Evolutionary conservation across 2,888 invertebrate genomes (phyloP).

Genomic region (Elegia similella): DNA sequence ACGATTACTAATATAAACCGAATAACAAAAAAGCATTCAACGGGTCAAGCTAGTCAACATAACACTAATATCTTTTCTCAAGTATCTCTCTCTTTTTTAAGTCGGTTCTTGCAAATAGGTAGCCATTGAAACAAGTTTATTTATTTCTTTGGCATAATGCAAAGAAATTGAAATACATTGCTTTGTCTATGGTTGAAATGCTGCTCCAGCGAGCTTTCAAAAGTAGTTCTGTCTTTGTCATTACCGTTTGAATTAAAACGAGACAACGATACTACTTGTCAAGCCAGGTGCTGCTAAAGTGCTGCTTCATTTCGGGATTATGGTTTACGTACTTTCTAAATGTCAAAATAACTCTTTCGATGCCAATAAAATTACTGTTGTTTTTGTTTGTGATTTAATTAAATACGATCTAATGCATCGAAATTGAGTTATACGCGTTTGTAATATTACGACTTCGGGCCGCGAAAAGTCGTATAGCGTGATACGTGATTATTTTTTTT

Average conservation of each 20-base stretch:
- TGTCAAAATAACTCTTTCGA: constrained; percentile 73
- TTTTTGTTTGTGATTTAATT: constrained; percentile 50
- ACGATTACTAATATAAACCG: too few species aligned
- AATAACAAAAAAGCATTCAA: too few species aligned
- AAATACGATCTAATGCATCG: constrained; percentile 45
- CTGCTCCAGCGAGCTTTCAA: not conserved
- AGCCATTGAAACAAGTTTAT: too few species aligned
- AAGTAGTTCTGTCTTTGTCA: not conserved
- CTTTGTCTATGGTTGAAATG: not conserved
- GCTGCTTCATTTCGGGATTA: not conserved
- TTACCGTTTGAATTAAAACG: not conserved
- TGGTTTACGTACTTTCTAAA: constrained; percentile 35
- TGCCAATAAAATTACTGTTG: constrained; percentile 69
- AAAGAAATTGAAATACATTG: too few species aligned
- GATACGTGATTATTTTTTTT: constrained; percentile 26
- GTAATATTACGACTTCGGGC: constrained; percentile 26
- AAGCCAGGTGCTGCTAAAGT: not conserved
- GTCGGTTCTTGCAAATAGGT: too few species aligned
- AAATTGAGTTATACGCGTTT: constrained; percentile 60
- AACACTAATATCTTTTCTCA: too few species aligned
- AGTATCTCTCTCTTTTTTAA: too few species aligned
- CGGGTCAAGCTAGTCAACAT: too few species aligned
- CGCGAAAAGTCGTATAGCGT: constrained; percentile 27
- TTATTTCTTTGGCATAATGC: too few species aligned
- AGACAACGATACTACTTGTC: constrained; percentile 2